Evolutionary conservation across 2,888 invertebrate species (phyloP), one percentile per base, ranked within the genome.

Genomic region (Argynnis bischoffii): DNA sequence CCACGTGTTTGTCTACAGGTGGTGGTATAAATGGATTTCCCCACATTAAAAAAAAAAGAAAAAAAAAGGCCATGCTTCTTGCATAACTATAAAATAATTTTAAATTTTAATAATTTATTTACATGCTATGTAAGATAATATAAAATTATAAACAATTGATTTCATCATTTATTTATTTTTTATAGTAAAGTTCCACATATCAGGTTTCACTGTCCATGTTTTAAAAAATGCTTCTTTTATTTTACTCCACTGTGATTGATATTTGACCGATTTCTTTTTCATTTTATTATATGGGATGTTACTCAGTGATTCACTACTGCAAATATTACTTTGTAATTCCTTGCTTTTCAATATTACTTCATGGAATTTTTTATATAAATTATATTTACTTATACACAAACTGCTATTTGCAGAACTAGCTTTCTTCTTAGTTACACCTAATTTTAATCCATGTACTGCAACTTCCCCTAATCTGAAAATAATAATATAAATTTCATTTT

Each of bases 381-480:
- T 89, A 75, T 89, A 90, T 86, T 95, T 94, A 75, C 93, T 94
- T 53, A 95, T 89, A 63, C 88, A 82, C 67, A 95, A 81, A 50
- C 90, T 88, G 57, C 84, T 90, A 15, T 81, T 89, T 18, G 85
- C 84, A 26, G 78, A 81, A 61, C 84, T 81, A 35, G 85, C 78
- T 69, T 89, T 90, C 78, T 95, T 96, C 81, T 95, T 96, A 0
- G 97, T 97, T 1, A 95, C 90, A 5, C 98, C 98, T 81, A 96
- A 95, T 72, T 95, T 96, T 77, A 93, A 94, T 5, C 98, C 98
- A 79, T 95, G 94, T 0, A 97, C 95, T 21, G 95, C 94, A 41
- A 97, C 94, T 90, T 98, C 96, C 55, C 90, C 83, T 47, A 93
- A 78, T 64, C 96, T 96, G 80, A 70, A 93, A 93, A 41, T 41